phyloP scores from a whole-genome alignment of 2,113 vertebrate species.

The Cottus gobio region DNA sequence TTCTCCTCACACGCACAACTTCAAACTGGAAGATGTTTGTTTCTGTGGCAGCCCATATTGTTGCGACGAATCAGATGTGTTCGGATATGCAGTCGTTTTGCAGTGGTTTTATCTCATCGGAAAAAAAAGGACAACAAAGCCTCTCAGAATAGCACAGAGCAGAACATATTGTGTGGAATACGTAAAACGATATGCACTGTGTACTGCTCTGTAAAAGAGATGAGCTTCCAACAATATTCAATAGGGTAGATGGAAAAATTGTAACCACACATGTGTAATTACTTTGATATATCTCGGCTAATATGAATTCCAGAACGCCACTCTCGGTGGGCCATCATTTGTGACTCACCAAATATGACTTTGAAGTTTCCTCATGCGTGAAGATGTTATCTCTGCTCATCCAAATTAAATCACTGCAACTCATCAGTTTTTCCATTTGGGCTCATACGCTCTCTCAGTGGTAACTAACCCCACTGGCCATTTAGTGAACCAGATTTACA shows the following conservation, averaged over 20 bases:
- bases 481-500: slow-evolving; percentile 46
- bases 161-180: slow-evolving; percentile 28
- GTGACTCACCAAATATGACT: slow-evolving; percentile 61
- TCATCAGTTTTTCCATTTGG: slow-evolving; percentile 61
- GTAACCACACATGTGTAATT: slow-evolving; percentile 25
- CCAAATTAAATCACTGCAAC: slow-evolving; percentile 67
- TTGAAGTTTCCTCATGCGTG: slow-evolving; percentile 59
- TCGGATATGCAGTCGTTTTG: slow-evolving; percentile 44
- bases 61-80: slow-evolving; percentile 56
- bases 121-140: not conserved
- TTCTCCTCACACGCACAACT: slow-evolving; percentile 31
- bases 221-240: slow-evolving; percentile 38
- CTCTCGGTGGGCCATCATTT: slow-evolving; percentile 31
- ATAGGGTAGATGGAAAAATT: slow-evolving; percentile 22
- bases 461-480: slow-evolving; percentile 42
- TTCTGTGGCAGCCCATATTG: slow-evolving; percentile 53
- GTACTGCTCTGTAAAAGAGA: slow-evolving; percentile 29
- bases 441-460: slow-evolving; percentile 45
- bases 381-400: slow-evolving; percentile 61
- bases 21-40: slow-evolving; percentile 45
- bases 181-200: slow-evolving; percentile 20
- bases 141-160: slow-evolving; percentile 23
- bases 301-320: slow-evolving; percentile 36
- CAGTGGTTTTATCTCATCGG: slow-evolving; percentile 48
- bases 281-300: slow-evolving; percentile 52